A percentile compares a stretch with the other conserved stretches of the same genome.
Conservation (phyloP, 30 jellyfish, hydroid and myxozoan species). For the Morbakka virulenta region DNA sequence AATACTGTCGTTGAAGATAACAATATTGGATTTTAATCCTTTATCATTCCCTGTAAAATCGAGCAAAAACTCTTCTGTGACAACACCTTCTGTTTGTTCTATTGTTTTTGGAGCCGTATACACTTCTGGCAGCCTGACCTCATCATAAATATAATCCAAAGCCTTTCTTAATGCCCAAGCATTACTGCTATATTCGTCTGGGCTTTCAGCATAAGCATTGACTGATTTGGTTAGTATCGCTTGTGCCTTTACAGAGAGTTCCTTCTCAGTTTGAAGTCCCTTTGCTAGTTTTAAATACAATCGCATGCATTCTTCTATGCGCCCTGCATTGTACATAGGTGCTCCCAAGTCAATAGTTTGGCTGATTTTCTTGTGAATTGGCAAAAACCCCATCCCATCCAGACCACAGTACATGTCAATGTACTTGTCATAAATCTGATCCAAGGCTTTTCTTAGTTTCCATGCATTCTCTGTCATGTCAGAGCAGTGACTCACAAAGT, state of each 20-base stretch:
- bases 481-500: background rate
- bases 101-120: conserved; percentile 10
- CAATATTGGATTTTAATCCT: background rate
- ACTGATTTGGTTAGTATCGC: conserved; percentile 5
- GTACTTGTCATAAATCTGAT: conserved; percentile 56
- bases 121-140: conserved; percentile 68
- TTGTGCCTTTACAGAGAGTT: conserved; percentile 18
- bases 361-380: conserved; percentile 49
- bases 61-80: conserved; percentile 21
- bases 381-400: conserved; percentile 40
- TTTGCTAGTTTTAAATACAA: conserved; percentile 17
- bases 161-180: conserved; percentile 34
- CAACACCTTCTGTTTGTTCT: background rate
- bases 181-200: background rate
- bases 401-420: conserved; percentile 65
- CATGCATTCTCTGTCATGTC: conserved; percentile 39
- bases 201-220: conserved; percentile 1
- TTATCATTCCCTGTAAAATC: conserved; percentile 39
- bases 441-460: conserved; percentile 60
- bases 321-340: conserved; percentile 8
- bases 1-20: conserved; percentile 50
- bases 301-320: background rate
- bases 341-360: conserved; percentile 39
- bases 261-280: background rate
- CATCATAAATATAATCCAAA: conserved; percentile 55